Evolutionary conservation across 2,888 invertebrate genomes (phyloP), one percentile per base, ranked within the genome.

Genomic region (Harpalus rufipes): DNA sequence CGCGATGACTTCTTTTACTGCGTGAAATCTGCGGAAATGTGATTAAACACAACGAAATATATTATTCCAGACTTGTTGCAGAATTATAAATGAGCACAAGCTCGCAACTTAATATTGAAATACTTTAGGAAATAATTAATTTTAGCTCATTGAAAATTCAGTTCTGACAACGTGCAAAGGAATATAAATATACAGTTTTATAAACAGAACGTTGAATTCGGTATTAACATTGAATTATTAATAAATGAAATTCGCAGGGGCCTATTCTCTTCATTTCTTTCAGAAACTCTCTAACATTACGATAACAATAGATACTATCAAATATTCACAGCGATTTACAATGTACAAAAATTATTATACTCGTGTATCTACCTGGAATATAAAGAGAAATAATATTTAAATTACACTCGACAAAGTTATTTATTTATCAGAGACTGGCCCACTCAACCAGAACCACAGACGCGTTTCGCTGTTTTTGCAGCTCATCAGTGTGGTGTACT

Each of bases 91-190:
- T 68, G 68, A 68, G 39, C 32, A 32, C 32, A 39, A 39, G 32
- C 32, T 39, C n/a, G 39, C 32, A 25, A 68, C 32, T 68, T 68
- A 68, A 68, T 68, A 68, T 68, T 68, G 68, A 68, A 68, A 68
- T 68, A 39, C 68, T 68, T 63, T 68, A 39, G 39, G 68, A 68
- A 68, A 68, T 68, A 68, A 68, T 68, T 68, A 68, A 68, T 68
- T 68, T 68, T 68, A 21, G 32, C 32, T 68, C 68, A 68, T 68
- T 68, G 65, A 65, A 65, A 32, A 65, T 65, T 32, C 68, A 68
- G 32, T 39, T 39, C n/a, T 25, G 68, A n/a, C 63, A 32, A 63
- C 18, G 63, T 63, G 63, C 12, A 63, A 63, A 63, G 63, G 68
- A 68, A 14, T 68, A 68, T 68, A 68, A 68, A 41, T 68, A 39